Percentiles rank a stretch among this genome's conserved stretches.
These are phyloP conservation scores for Deroptyus accipitrinus DNA, from an alignment of 2,113 vertebrate species.

Conservation along the genomic window DNA sequence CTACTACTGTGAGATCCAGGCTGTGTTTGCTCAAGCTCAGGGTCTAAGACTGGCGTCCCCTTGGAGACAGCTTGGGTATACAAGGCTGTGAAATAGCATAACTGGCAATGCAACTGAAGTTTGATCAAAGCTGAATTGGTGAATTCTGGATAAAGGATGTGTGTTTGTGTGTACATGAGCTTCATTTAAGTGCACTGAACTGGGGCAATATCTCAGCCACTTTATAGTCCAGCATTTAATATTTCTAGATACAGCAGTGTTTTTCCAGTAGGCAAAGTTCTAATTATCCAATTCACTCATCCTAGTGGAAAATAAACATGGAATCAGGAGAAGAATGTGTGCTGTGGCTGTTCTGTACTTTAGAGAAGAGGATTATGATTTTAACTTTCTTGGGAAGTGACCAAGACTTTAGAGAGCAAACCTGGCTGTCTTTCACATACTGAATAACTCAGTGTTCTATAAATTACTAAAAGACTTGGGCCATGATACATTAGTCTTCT, in stretches of 20 bases:
- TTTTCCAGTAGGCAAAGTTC: background rate
- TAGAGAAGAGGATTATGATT: background rate
- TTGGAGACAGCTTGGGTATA: background rate
- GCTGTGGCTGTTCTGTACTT: background rate
- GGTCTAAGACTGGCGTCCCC: background rate
- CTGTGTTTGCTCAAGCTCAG: background rate
- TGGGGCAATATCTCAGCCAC: background rate
- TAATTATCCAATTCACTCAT: background rate
- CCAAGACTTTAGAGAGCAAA: background rate
- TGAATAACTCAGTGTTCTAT: background rate
- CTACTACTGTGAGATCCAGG: background rate
- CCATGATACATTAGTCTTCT: background rate
- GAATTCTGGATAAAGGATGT: background rate
- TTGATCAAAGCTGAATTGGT: background rate
- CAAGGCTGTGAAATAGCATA: background rate
- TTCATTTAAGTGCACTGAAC: background rate
- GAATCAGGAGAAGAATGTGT: background rate
- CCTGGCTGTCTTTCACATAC: background rate
- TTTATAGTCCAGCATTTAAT: background rate
- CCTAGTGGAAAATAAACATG: background rate
- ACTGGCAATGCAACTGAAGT: background rate
- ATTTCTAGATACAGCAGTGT: background rate
- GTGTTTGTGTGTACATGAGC: background rate
- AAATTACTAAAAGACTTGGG: background rate
- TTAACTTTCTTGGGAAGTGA: background rate